Percentiles rank a stretch among this genome's conserved stretches.
phyloP scores from a whole-genome alignment of 2,797 vertebrate genomes.

The Rallus crepitans region DNA sequence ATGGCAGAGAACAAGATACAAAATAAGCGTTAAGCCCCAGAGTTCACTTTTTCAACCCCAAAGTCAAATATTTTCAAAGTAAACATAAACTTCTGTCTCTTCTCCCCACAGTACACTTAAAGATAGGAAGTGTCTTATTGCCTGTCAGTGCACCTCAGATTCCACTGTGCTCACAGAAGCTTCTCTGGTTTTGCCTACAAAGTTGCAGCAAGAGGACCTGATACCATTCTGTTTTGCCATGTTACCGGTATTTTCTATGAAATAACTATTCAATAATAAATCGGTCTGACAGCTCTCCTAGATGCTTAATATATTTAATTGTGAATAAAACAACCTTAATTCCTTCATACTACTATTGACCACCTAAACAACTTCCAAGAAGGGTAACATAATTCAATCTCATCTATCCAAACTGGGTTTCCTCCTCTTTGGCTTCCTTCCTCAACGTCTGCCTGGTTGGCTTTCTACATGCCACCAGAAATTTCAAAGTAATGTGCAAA shows the following conservation, averaged over 20 bases:
- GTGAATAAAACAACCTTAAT: background rate
- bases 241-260: background rate
- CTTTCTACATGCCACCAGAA: background rate
- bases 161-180: background rate
- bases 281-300: background rate
- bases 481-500: background rate
- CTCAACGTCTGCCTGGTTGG: background rate
- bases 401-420: background rate
- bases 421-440: background rate
- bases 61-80: slow-evolving; percentile 28
- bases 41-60: background rate
- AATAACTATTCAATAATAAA: background rate
- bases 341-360: background rate
- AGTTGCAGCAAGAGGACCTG: background rate
- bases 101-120: background rate
- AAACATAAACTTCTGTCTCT: background rate
- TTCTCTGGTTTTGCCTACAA: background rate
- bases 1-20: slow-evolving; percentile 36
- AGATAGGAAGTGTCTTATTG: background rate
- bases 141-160: background rate
- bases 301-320: background rate
- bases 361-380: background rate
- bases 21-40: slow-evolving; percentile 8
- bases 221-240: background rate
- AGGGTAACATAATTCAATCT: background rate